A percentile compares a stretch with the other conserved stretches of the same genome.
These are phyloP conservation scores for Syngnathoides biaculeatus DNA, from an alignment of 2,113 vertebrate species.

Conservation along the genomic window DNA sequence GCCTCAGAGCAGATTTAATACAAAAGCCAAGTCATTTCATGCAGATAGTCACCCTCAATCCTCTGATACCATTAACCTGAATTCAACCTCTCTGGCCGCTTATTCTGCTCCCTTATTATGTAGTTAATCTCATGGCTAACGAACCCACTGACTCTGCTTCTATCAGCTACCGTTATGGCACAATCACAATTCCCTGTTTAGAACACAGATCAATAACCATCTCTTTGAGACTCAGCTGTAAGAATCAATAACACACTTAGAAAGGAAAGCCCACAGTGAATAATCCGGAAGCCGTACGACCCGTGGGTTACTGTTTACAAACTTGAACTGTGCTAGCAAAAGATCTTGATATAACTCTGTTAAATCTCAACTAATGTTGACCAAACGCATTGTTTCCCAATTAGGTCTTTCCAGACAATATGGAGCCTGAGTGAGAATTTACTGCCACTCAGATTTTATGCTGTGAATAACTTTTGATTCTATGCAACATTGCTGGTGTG, in stretches of 20 bases:
- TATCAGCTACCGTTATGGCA: constrained; percentile 21
- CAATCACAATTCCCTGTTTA: constrained; percentile 11
- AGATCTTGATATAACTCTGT: constrained; percentile 19
- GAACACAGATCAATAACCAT: constrained; percentile 24
- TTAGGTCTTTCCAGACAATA: not conserved
- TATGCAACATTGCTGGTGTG: too few species aligned
- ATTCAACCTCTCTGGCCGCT: constrained; percentile 4
- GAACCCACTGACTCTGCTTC: constrained; percentile 7
- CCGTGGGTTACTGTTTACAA: constrained; percentile 44
- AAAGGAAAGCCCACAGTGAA: constrained; percentile 30
- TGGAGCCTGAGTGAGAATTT: not conserved
- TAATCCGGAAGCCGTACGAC: constrained; percentile 20
- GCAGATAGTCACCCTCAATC: constrained; percentile 2
- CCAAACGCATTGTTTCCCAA: not conserved
- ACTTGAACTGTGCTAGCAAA: constrained; percentile 22
- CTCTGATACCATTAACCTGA: constrained; percentile 13
- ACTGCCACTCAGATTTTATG: too few species aligned
- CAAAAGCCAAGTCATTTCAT: constrained; percentile 14
- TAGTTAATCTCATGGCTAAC: constrained; percentile 1
- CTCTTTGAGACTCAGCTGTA: constrained; percentile 14
- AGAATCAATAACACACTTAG: constrained; percentile 28
- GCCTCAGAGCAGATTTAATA: constrained; percentile 13
- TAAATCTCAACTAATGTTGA: not conserved
- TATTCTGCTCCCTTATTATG: constrained; percentile 6
- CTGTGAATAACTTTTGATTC: too few species aligned